Base-by-base conservation (phyloP, 2,888 invertebrate species). In the Aradus depressus region DNA sequence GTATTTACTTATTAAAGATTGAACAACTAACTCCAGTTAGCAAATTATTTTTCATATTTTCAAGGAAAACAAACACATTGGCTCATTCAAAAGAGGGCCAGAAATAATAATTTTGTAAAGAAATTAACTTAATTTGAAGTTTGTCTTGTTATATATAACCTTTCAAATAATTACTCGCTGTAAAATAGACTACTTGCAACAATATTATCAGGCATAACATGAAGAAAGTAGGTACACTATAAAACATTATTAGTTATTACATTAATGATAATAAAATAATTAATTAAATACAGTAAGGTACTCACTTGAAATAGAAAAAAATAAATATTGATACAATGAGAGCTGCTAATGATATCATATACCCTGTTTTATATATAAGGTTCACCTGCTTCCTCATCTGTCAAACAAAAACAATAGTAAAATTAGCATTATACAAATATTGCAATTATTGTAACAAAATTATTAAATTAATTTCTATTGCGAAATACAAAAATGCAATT, bases 261-360 rank as follows among this genome's bases (percentile, higher is more conserved):
- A n/a, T 28, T 37, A 14, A 6, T 37, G 12, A 16, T 37, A 6
- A 14, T 37, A 39, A 21, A 39, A 4, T 18, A n/a, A 39, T 28
- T 14, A 39, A n/a, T 26, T 34, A 19, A n/a, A 44, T 28, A 34
- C 6, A 34, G n/a, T 69, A 72, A 18, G 21, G 4, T 52, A 59
- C 68, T 72, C 70, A 87, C 89, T 86, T 79, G 70, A 85, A 91
- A 61, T 79, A 77, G 60, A 77, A 80, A 68, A 91, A 92, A 60
- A 93, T 88, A 47, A 78, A 70, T 45, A 93, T 70, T 0, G 91
- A 87, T 25, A 84, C 65, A 14, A 83, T 65, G 25, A 92, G 70
- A 0, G 87, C 80, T 16, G 85, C 66, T 10, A 91, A 70, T 0
- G 92, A 92, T 6, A 85, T 65, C 50, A 79, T 80, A 44, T 90